Percentiles rank a stretch among this genome's conserved stretches.
Evolutionary conservation across 2,888 invertebrate species (phyloP).

Genomic region (Frankliniella fusca): DNA sequence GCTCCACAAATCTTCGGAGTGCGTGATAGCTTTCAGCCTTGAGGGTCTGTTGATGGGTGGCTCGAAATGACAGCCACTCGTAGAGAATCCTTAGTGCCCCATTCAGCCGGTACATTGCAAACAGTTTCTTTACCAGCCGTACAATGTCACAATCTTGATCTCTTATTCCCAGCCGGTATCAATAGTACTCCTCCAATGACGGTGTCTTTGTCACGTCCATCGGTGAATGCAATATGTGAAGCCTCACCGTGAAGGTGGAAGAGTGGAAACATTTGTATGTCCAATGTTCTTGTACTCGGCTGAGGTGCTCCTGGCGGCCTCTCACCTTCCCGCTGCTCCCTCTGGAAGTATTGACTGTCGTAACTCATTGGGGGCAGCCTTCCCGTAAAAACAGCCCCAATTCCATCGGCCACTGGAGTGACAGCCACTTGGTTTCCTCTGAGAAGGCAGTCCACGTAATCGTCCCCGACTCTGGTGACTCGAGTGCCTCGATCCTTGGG

Average conservation of each 20-base stretch:
- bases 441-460: not conserved
- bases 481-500: not conserved
- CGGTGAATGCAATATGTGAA: too few relatives aligned
- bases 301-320: not conserved
- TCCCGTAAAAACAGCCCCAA: not conserved
- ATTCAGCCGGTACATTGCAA: not conserved
- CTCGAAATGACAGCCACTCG: not conserved
- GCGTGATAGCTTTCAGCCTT: not conserved
- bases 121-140: not conserved
- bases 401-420: not conserved
- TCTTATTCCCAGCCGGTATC: not conserved
- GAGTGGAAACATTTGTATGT: not conserved
- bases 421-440: not conserved
- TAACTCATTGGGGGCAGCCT: not conserved
- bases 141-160: not conserved
- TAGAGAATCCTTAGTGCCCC: not conserved
- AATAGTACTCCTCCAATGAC: not conserved
- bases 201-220: not conserved
- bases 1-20: not conserved
- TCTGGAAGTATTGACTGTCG: not conserved
- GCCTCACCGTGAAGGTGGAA: not conserved
- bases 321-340: not conserved
- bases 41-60: not conserved
- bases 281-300: not conserved
- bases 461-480: not conserved